Evolutionary conservation across 2,113 vertebrate species (phyloP).

Genomic region (Tetrao urogallus): DNA sequence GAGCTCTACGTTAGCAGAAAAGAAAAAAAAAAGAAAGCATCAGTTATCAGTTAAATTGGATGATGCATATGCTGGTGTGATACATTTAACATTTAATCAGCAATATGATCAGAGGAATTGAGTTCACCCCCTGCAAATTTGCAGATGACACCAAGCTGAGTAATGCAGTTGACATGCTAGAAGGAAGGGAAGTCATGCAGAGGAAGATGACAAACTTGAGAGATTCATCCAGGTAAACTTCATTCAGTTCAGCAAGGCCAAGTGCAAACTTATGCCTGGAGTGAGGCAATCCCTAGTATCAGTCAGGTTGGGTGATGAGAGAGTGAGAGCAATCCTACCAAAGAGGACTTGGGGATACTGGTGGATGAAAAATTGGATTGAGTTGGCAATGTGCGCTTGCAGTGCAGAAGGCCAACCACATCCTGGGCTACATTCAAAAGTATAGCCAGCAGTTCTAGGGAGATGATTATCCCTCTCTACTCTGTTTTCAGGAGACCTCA

Average conservation of each 20-base stretch:
- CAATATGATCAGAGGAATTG: neutral
- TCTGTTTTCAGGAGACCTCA: neutral
- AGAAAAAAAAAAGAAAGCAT: neutral
- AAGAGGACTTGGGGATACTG: neutral
- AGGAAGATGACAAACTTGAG: neutral
- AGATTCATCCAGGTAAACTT: neutral
- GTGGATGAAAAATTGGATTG: neutral
- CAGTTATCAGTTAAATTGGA: neutral
- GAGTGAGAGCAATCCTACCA: neutral
- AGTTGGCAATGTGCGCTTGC: neutral
- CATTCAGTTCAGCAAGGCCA: neutral
- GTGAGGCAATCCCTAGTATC: neutral
- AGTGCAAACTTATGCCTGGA: neutral
- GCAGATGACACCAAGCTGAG: neutral
- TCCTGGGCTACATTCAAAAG: neutral
- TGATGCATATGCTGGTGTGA: neutral
- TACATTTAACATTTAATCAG: neutral
- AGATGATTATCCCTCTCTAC: neutral
- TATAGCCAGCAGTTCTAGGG: neutral
- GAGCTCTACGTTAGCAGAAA: neutral
- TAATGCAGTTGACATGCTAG: neutral
- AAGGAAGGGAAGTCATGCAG: neutral
- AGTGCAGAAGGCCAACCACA: neutral
- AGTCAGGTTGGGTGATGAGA: neutral
- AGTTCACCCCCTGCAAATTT: neutral